These are phyloP conservation scores for Plectropomus leopardus DNA, from an alignment of 2,113 vertebrate species.

Conservation along the genomic window DNA sequence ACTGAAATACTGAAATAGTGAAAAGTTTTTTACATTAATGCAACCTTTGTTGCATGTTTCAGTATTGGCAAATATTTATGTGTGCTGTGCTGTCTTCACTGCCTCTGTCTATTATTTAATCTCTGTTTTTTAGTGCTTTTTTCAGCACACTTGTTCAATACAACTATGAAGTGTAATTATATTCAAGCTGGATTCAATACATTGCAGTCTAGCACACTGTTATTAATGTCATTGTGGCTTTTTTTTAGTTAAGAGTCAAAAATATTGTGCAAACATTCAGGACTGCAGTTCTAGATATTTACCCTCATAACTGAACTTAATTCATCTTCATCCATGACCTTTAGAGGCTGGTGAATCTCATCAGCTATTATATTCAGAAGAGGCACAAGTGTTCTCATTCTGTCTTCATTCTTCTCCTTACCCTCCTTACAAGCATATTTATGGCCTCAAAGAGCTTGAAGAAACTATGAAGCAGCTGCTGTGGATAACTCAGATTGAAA, in stretches of 20 bases:
- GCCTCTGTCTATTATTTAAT: not conserved
- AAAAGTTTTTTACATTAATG: not conserved
- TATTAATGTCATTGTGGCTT: not conserved
- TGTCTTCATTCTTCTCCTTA: not conserved
- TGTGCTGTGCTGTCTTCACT: not conserved
- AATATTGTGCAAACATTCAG: not conserved
- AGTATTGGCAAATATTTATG: not conserved
- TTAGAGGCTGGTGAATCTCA: not conserved
- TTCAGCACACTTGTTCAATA: not conserved
- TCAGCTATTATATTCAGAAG: not conserved
- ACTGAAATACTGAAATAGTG: not conserved
- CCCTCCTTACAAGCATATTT: not conserved
- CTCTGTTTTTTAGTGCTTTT: not conserved
- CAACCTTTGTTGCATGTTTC: not conserved
- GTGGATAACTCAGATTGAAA: constrained; percentile 5
- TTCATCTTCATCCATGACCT: not conserved
- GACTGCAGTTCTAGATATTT: not conserved
- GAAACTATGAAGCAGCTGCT: not conserved
- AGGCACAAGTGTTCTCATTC: not conserved
- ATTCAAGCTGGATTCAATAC: not conserved
- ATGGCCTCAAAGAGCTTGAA: not conserved
- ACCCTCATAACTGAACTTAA: not conserved
- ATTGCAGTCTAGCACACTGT: not conserved
- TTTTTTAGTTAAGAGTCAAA: not conserved
- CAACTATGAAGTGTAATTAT: not conserved